Evolutionary conservation across 2,888 invertebrate species (phyloP).

Genomic region (Hecatera dysodea): DNA sequence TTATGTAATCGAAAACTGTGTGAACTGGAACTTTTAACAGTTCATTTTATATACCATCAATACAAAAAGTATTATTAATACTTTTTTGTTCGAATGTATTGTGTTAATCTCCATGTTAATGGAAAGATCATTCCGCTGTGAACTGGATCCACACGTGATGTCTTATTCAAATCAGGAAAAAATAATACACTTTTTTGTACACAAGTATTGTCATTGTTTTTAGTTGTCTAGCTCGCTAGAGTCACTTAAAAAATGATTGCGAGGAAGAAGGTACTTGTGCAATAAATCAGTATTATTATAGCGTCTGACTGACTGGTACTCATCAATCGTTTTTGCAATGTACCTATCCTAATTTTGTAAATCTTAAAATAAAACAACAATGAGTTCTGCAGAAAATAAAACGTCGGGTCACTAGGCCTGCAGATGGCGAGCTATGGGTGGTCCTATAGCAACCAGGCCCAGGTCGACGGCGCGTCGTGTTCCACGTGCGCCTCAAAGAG

Average conservation of each 20-base stretch:
- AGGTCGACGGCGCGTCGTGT: too few species aligned
- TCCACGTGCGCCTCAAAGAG: too few species aligned
- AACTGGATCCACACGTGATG: slow-evolving; percentile 4
- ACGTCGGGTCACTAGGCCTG: too few species aligned
- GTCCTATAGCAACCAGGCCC: too few species aligned
- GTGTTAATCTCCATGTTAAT: slow-evolving; percentile 32
- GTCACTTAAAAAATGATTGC: slow-evolving; percentile 29
- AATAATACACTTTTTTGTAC: slow-evolving; percentile 18
- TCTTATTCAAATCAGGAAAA: slow-evolving; percentile 43
- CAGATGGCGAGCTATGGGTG: too few species aligned
- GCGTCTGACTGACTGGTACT: neutral
- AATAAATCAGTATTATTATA: slow-evolving; percentile 28
- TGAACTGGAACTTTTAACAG: slow-evolving; percentile 16
- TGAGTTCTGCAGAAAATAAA: neutral
- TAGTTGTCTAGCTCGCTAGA: slow-evolving; percentile 27
- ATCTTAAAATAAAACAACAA: neutral
- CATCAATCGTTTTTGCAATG: slow-evolving; percentile 11
- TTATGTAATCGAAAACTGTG: neutral
- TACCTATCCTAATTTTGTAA: neutral
- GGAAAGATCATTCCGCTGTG: slow-evolving; percentile 13
- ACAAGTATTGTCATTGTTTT: slow-evolving; percentile 21
- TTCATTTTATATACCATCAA: slow-evolving; percentile 16
- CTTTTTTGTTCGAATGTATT: slow-evolving; percentile 38
- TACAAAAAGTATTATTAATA: slow-evolving; percentile 35
- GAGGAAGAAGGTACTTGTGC: neutral